phyloP scores from a whole-genome alignment of 2,888 invertebrate species.

The Gortyna flavago region DNA sequence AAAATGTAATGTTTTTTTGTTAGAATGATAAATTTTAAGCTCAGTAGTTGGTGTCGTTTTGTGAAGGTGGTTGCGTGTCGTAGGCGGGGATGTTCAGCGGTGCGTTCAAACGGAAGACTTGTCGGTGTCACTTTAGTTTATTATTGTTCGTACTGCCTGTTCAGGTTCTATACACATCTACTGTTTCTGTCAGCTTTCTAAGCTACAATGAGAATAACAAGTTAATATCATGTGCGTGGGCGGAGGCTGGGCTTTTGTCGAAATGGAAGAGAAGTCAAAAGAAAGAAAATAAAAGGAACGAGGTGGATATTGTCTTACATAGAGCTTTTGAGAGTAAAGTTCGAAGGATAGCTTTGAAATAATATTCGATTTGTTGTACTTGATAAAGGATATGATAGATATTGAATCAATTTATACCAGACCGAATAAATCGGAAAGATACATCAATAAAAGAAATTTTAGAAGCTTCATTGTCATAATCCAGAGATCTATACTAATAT shows the following conservation, averaged over 20 bases:
- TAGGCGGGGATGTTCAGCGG: slow-evolving; percentile 71
- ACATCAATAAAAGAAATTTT: neutral
- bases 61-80: slow-evolving; percentile 66
- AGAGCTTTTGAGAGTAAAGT: slow-evolving; percentile 17
- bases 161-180: slow-evolving; percentile 51
- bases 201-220: slow-evolving; percentile 47
- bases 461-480: neutral
- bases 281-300: slow-evolving; percentile 9
- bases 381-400: neutral
- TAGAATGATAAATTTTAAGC: slow-evolving; percentile 42
- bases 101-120: slow-evolving; percentile 74
- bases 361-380: slow-evolving; percentile 5
- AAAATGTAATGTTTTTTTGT: slow-evolving; percentile 22
- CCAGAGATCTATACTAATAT: neutral
- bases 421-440: neutral
- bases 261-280: slow-evolving; percentile 25
- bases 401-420: neutral
- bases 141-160: slow-evolving; percentile 60
- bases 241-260: slow-evolving; percentile 34
- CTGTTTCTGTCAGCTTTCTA: slow-evolving; percentile 61
- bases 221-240: slow-evolving; percentile 36
- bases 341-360: neutral
- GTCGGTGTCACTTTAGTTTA: slow-evolving; percentile 70
- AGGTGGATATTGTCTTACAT: slow-evolving; percentile 2
- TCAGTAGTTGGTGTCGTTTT: slow-evolving; percentile 43